phyloP scores from a whole-genome alignment of 1,140 invertebrate species.

The Euura saliciscinereae region DNA sequence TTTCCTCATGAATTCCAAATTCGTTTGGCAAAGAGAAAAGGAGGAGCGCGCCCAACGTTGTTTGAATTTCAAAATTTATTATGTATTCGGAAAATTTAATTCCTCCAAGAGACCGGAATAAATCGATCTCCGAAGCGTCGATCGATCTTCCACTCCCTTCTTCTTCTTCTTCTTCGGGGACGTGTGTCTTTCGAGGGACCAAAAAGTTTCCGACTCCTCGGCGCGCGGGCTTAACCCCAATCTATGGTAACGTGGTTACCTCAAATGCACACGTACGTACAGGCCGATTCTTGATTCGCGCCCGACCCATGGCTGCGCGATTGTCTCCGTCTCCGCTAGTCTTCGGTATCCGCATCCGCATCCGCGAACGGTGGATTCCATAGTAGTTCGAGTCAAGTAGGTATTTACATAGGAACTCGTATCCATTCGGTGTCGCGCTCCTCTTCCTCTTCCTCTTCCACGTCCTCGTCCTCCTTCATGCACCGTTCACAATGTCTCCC shows the following conservation, averaged over 20 bases:
- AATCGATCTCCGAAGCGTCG: neutral
- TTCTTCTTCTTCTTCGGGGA: neutral
- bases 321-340: neutral
- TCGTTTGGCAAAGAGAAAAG: too few species aligned
- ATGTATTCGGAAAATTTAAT: neutral
- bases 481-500: neutral
- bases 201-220: neutral
- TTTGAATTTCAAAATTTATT: constrained; percentile 1
- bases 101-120: neutral
- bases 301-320: neutral
- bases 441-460: neutral
- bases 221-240: neutral
- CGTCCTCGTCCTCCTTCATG: neutral
- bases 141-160: neutral
- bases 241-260: constrained; percentile 1
- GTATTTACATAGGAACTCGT: constrained; percentile 5
- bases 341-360: too few species aligned
- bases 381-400: neutral
- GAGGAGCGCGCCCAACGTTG: neutral
- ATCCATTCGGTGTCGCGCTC: neutral
- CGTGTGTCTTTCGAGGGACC: neutral
- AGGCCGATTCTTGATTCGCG: neutral
- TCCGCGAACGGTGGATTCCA: neutral
- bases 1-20: too few species aligned
- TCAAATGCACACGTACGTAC: neutral